Evolutionary conservation across 2,113 vertebrate species (phyloP).

Genomic region (Trochalopteron elliotii): DNA sequence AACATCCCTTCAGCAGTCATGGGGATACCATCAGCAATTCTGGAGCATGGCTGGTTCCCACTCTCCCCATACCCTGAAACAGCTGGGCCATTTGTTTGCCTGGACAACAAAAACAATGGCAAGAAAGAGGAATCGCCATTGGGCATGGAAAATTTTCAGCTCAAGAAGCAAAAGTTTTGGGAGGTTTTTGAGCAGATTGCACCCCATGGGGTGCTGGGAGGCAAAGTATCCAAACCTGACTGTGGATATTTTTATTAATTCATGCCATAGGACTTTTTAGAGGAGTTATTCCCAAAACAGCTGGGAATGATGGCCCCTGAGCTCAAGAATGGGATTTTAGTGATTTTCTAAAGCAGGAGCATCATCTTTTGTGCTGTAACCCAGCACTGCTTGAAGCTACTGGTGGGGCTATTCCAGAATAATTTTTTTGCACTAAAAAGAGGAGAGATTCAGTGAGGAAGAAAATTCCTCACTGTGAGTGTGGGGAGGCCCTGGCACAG

Average conservation of each 20-base stretch:
- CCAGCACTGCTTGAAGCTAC: not conserved
- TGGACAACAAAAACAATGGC: not conserved
- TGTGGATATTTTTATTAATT: rapidly evolving
- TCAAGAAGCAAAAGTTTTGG: not conserved
- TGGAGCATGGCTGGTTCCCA: rapidly evolving
- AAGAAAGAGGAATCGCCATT: not conserved
- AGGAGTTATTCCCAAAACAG: not conserved
- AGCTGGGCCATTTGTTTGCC: not conserved
- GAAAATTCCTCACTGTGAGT: not conserved
- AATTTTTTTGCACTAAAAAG: not conserved
- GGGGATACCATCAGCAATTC: not conserved
- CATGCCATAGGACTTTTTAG: not conserved
- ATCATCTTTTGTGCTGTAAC: not conserved
- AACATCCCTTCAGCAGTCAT: not conserved
- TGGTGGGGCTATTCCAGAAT: not conserved
- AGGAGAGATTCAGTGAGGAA: not conserved
- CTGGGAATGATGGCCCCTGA: not conserved
- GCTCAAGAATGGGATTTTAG: not conserved
- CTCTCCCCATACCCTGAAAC: not conserved
- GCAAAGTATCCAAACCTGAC: not conserved
- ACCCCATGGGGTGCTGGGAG: not conserved
- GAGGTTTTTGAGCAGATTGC: not conserved
- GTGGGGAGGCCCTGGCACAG: not conserved
- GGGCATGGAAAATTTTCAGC: not conserved
- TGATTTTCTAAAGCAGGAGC: not conserved